Conservation (phyloP, 2,888 invertebrate genomes). For the Onchidella celtica region DNA sequence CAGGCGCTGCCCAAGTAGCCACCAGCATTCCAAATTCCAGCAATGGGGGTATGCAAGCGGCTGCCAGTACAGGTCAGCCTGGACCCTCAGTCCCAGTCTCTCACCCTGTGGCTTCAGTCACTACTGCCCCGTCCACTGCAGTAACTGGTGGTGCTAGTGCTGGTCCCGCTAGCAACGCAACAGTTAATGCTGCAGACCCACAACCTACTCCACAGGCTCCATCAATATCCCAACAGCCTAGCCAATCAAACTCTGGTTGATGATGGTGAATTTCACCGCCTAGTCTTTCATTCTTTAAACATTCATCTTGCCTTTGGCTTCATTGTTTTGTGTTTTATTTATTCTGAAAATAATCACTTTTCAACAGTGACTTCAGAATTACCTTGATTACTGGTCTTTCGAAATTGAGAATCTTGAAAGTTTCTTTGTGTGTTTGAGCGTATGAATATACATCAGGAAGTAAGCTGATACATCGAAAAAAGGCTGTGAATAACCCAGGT, state of each 20-base stretch:
- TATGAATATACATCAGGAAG: neutral
- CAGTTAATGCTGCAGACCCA: neutral
- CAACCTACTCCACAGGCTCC: conserved; percentile 2
- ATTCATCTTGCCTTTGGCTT: conserved; percentile 51
- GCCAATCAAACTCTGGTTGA: conserved; percentile 37
- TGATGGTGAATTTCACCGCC: conserved; percentile 36
- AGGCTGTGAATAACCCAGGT: conserved; percentile 22
- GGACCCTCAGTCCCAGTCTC: neutral
- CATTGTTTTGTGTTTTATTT: conserved; percentile 39
- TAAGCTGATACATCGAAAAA: conserved; percentile 5
- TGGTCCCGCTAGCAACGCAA: neutral
- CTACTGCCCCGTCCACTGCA: neutral
- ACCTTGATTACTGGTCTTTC: conserved; percentile 10
- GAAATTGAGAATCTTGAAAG: neutral
- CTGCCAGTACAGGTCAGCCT: conserved; percentile 4
- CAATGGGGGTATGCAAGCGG: conserved; percentile 5
- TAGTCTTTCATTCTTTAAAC: conserved; percentile 49
- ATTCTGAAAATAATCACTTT: conserved; percentile 24
- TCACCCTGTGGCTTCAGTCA: neutral
- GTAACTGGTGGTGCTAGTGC: neutral
- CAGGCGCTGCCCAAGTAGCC: conserved; percentile 22
- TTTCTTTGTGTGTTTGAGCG: neutral
- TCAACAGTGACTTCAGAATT: neutral
- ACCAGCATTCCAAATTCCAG: conserved; percentile 19
- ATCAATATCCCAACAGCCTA: conserved; percentile 14